Base-by-base conservation (phyloP, 1,140 invertebrate genomes). In the Temnothorax nylanderi region DNA sequence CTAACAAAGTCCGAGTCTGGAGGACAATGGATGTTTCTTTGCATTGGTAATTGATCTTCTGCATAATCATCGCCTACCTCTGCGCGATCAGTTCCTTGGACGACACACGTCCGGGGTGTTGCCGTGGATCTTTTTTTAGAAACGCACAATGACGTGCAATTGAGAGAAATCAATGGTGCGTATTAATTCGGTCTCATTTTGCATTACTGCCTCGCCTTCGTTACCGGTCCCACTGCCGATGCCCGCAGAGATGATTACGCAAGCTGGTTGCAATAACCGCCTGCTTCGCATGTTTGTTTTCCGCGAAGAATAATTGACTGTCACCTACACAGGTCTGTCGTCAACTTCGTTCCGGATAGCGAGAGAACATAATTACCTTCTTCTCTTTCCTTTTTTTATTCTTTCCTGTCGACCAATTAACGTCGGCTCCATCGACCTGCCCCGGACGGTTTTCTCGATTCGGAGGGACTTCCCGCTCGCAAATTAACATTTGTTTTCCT, bases 1-100 rank as follows among this genome's bases (percentile, higher is more conserved):
- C 4, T 32, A 47, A 77, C 13, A 32, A 78, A 34, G 26, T 5
- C 16, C 75, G 37, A 77, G n/a, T 3, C 18, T 65, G 21, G 32
- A 65, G 41, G 26, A 78, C 75, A 78, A 78, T 65, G 58, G 58
- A 21, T 34, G 26, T 78, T 65, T 21, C 75, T 78, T 51, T 78
- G 75, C 75, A 78, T 80, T 80, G 77, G 47, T 80, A 80, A 80
- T 80, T 69, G 77, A 80, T 71, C 47, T 51, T 80, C 62, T 41
- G 77, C 64, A 80, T 80, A 80, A 80, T 80, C 64, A 41, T 26
- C 77, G 47, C 77, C 62, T 16, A 71, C n/a, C 41, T 78, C 49
- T 54, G 78, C 34, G 26, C 21, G 37, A 82, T 32, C n/a, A 72
- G 47, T 78, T 78, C n/a, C 47, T 80, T 26, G 77, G 34, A 54